Evolutionary conservation across 2,797 vertebrate genomes (phyloP), one percentile per base, ranked within the genome.

Genomic region (Typhlichthys eigenmanni): DNA sequence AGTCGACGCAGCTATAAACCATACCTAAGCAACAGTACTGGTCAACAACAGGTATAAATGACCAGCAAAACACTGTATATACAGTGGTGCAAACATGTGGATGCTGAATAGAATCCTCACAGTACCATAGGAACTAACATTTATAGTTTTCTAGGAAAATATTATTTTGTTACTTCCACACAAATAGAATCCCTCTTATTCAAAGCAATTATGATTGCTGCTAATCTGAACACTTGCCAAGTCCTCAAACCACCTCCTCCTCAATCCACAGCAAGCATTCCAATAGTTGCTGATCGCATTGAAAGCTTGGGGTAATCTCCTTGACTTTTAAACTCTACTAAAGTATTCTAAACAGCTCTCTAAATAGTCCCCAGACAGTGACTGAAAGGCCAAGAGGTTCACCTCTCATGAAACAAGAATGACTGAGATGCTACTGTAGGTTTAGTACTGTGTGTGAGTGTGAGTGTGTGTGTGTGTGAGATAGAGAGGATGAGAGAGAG

Each of bases 1-100:
- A 89, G 87, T 81, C 90, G 92, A 0, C 91, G 91, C 73, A 91
- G 84, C 83, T 93, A 93, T 86, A 93, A 89, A 67, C 89, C 92
- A 38, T 93, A 93, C 84, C 84, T 92, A 77, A 89, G 69, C 78
- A 76, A 59, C 66, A 62, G 58, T 66, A 68, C 8, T 13, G 74
- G 55, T 48, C 89, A 85, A 65, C 84, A 82, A 47, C 85, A 90
- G 89, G 91, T 92, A 74, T 43, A 43, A 43, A 43, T 43, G 38
- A 43, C 38, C 38, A 43, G 38, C 8, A 10, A 43, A 43, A 43
- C 24, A 29, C 4, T 7, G 38, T 43, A 43, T 43, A 43, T 29
- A 29, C 24, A 29, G 24, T 29, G 24, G 38, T 43, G 38, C 38
- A 1, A 43, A 10, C 38, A 43, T 2, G 9, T 43, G 38, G 38